These are phyloP conservation scores for Hyles vespertilio DNA, from an alignment of 1,140 invertebrate genomes.

Conservation along the genomic window DNA sequence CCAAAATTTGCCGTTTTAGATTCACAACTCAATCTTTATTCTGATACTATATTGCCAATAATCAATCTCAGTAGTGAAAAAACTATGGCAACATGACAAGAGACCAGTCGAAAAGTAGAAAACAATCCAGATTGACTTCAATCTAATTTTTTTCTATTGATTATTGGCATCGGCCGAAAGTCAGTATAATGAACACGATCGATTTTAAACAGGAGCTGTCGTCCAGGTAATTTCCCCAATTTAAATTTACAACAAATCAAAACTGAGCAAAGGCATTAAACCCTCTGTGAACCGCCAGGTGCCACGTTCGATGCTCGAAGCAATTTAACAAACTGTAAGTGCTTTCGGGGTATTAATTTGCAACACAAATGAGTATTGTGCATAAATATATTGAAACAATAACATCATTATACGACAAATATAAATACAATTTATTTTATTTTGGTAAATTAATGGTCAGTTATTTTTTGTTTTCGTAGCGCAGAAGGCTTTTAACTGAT, in stretches of 20 bases:
- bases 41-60: too few species aligned
- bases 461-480: too few species aligned
- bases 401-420: neutral
- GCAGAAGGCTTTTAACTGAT: too few species aligned
- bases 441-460: too few species aligned
- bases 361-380: constrained; percentile 44
- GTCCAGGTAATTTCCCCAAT: neutral
- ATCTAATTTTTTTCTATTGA: too few species aligned
- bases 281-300: constrained; percentile 48
- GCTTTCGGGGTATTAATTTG: constrained; percentile 43
- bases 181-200: neutral
- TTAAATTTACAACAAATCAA: constrained; percentile 11
- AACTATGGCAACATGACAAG: too few species aligned
- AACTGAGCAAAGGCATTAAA: constrained; percentile 4
- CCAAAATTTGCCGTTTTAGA: too few species aligned
- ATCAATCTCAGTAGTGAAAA: too few species aligned
- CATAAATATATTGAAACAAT: constrained; percentile 29
- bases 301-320: constrained; percentile 32
- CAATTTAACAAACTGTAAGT: constrained; percentile 41
- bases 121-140: too few species aligned
- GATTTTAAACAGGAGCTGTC: neutral
- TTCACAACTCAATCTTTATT: too few species aligned
- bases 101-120: too few species aligned
- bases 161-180: too few species aligned
- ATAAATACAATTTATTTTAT: neutral